A percentile compares a stretch with the other conserved stretches of the same genome.
These are phyloP conservation scores for Ammospiza caudacuta DNA, from an alignment of 2,113 vertebrate species.

Conservation along the genomic window DNA sequence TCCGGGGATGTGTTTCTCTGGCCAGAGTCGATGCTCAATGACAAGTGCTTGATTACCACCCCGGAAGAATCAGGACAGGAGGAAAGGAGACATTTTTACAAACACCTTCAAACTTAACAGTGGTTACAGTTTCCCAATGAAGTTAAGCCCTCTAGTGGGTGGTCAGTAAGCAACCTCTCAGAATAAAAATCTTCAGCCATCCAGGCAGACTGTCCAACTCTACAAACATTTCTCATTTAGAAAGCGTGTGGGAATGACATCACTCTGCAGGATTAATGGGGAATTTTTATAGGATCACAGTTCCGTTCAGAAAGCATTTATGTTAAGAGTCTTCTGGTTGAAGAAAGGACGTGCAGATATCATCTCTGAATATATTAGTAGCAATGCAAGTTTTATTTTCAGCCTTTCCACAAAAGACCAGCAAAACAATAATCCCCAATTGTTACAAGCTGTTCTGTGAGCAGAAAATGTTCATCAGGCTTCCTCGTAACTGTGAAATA, in stretches of 20 bases:
- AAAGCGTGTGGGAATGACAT: neutral
- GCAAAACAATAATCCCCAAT: neutral
- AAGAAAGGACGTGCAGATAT: slow-evolving; percentile 5
- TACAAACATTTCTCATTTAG: neutral
- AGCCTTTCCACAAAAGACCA: neutral
- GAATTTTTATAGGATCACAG: neutral
- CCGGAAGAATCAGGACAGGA: neutral
- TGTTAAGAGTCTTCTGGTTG: neutral
- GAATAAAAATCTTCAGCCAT: neutral
- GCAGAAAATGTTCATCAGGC: neutral
- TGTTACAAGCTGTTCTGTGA: neutral
- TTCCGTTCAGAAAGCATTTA: slow-evolving; percentile 17
- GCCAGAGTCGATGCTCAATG: neutral
- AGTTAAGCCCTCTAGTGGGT: slow-evolving; percentile 51
- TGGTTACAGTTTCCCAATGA: neutral
- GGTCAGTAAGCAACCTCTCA: neutral
- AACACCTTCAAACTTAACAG: neutral
- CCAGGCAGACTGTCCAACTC: neutral
- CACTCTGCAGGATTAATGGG: neutral
- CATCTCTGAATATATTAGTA: neutral
- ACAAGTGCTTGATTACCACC: neutral
- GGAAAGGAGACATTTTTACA: neutral
- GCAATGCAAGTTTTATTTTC: slow-evolving; percentile 40
- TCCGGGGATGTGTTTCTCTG: neutral
- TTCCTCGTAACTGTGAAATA: neutral